A percentile compares a stretch with the other conserved stretches of the same genome.
phyloP scores from a whole-genome alignment of 2,113 vertebrate species.

The Azemiops feae region DNA sequence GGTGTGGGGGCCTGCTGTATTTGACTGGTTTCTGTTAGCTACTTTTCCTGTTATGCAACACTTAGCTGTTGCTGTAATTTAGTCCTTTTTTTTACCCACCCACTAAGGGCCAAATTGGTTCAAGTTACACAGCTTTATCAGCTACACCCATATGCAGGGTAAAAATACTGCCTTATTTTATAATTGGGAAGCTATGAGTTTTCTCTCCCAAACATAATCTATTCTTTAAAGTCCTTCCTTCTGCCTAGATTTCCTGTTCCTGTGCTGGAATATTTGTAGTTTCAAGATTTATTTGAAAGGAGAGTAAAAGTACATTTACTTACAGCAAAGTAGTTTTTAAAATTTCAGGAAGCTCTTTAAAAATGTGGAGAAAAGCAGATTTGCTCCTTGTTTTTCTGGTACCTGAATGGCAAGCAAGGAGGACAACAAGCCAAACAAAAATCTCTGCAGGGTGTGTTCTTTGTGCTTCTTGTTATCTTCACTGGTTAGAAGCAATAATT shows the following conservation, averaged over 20 bases:
- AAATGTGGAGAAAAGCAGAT: neutral
- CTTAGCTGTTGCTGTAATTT: constrained; percentile 7
- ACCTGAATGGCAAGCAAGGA: neutral
- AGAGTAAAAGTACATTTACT: neutral
- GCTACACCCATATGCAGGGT: constrained; percentile 44
- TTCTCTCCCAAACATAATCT: neutral
- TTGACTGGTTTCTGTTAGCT: neutral
- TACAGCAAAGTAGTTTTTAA: neutral
- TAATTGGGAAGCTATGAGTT: neutral
- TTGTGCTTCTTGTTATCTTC: neutral
- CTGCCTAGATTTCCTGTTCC: neutral
- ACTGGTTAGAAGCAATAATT: neutral
- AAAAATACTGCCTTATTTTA: neutral
- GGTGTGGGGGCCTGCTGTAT: constrained; percentile 33
- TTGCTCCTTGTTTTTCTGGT: neutral
- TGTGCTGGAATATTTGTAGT: neutral
- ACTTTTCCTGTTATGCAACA: constrained; percentile 46
- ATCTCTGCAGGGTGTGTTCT: neutral
- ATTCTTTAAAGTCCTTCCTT: neutral
- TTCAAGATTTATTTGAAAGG: neutral
- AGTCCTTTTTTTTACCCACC: constrained; percentile 35
- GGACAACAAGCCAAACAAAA: neutral
- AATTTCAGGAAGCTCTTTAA: neutral
- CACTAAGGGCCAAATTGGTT: constrained; percentile 49
- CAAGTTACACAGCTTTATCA: constrained; percentile 46